A percentile compares a stretch with the other conserved stretches of the same genome.
Conservation (phyloP, 2,113 vertebrate species). For the western clawed frog (Xenopus tropicalis) region UCB_Xtro_10.0 CM004451.2:385501-386000, state of each 20-base stretch:
- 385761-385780: neutral
- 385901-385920: too few relatives aligned
- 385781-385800: neutral
- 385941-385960: neutral
- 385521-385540: neutral
- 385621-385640: neutral
- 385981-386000: neutral
- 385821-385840: neutral
- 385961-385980: neutral
- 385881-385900: neutral
- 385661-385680: neutral
- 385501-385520: neutral
- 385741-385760: neutral
- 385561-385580: neutral
- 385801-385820: neutral
- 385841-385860: neutral
- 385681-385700: neutral
- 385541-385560: neutral
- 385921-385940: neutral
- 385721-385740: neutral
- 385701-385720: conserved; percentile 22
- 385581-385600: neutral
- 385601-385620: neutral
- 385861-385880: neutral
- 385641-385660: neutral